Conservation (phyloP, 2,113 vertebrate genomes). For the Felis chaus region DNA sequence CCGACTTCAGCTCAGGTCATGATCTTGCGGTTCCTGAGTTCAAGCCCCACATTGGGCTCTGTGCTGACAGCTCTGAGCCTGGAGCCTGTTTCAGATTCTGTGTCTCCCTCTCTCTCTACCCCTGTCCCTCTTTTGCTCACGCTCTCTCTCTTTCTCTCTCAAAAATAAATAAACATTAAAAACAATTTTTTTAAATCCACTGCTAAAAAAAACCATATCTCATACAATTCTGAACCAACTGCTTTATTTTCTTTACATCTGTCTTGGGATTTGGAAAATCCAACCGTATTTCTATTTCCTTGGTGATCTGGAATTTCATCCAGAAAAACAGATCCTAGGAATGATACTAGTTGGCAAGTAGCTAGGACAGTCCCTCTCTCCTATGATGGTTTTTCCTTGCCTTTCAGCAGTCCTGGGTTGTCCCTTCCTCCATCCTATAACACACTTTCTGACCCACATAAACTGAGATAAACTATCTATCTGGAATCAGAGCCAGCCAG, state of each 20-base stretch:
- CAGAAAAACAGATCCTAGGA: not conserved
- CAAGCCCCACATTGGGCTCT: no score
- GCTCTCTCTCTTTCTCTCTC: no score
- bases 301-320: not conserved
- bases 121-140: no score
- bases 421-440: not conserved
- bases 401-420: not conserved
- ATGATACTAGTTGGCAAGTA: not conserved
- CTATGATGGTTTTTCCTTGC: accelerated
- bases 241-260: not conserved
- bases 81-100: no score
- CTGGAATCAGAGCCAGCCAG: not conserved
- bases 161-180: no score
- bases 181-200: no score
- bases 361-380: not conserved
- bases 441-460: not conserved
- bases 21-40: no score
- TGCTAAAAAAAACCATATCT: not conserved
- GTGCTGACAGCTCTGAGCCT: no score
- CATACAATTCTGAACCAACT: not conserved
- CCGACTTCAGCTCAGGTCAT: no score
- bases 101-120: no score
- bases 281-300: not conserved
- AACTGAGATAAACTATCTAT: not conserved
- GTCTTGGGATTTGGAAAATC: not conserved